Conservation (phyloP, 2,113 vertebrate genomes). For the Astatotilapia flaviijosephi region DNA sequence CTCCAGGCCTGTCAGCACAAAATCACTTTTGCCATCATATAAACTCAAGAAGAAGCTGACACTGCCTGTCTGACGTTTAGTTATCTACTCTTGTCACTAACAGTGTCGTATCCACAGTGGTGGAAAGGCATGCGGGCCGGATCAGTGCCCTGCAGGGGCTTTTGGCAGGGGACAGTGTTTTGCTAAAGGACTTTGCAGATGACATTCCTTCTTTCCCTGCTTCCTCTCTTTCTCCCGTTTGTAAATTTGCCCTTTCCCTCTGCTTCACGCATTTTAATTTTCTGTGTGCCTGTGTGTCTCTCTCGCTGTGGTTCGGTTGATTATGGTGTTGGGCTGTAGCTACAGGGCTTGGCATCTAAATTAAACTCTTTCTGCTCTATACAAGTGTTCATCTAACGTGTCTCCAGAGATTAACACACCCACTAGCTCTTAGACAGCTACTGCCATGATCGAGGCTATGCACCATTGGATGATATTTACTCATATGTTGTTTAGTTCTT, state of each 20-base stretch:
- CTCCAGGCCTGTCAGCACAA: neutral
- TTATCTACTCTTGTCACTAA: neutral
- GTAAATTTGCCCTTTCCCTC: conserved; percentile 6
- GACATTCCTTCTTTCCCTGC: conserved; percentile 23
- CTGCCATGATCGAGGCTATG: neutral
- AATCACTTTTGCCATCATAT: neutral
- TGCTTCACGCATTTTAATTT: conserved; percentile 6
- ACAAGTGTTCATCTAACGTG: conserved; percentile 32
- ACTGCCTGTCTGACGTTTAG: neutral
- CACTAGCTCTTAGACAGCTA: conserved; percentile 26
- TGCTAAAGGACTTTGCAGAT: conserved; percentile 35
- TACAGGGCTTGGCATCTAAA: conserved; percentile 64
- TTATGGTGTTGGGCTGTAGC: conserved; percentile 62
- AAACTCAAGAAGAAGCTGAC: neutral
- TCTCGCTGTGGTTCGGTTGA: conserved; percentile 54
- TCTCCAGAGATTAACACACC: conserved; percentile 46
- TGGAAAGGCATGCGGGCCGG: neutral
- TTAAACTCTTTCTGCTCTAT: conserved; percentile 56
- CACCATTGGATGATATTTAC: neutral
- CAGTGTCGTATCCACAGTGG: neutral
- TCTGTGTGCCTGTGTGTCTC: conserved; percentile 1
- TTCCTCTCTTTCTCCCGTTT: conserved; percentile 2
- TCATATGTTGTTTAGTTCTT: neutral
- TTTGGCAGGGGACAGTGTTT: conserved; percentile 20
- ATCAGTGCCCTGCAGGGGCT: conserved; percentile 21